phyloP scores from a whole-genome alignment of 2,888 invertebrate species.

The Teleogryllus oceanicus region DNA sequence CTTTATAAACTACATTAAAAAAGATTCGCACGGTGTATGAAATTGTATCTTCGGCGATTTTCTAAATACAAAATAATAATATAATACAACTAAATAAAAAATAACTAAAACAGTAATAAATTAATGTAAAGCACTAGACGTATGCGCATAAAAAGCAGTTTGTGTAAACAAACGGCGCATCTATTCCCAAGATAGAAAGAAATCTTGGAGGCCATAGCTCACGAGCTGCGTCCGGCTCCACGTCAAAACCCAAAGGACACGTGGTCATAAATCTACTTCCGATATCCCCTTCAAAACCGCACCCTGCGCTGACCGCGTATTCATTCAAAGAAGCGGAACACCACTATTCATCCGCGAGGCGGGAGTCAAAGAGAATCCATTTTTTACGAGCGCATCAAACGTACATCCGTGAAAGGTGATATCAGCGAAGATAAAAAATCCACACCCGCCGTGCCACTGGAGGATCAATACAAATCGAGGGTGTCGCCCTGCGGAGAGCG shows the following conservation, averaged over 20 bases:
- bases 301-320: neutral
- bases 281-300: neutral
- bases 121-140: too few relatives aligned
- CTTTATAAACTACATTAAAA: too few relatives aligned
- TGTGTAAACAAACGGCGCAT: too few relatives aligned
- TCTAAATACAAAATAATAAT: too few relatives aligned
- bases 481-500: neutral
- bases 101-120: too few relatives aligned
- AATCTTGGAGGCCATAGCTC: too few relatives aligned
- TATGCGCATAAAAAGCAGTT: too few relatives aligned
- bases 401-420: conserved; percentile 18
- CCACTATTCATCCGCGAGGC: neutral
- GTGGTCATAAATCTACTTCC: neutral
- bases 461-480: conserved; percentile 10
- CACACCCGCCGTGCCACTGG: neutral
- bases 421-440: neutral
- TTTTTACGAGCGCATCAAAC: conserved; percentile 3
- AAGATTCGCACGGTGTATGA: too few relatives aligned
- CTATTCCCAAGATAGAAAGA: too few relatives aligned
- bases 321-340: neutral
- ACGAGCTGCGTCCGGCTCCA: too few relatives aligned
- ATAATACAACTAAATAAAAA: too few relatives aligned
- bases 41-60: too few relatives aligned
- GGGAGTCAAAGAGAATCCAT: neutral
- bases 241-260: neutral